Evolutionary conservation across 1,140 invertebrate species (phyloP).

Genomic region (Sarcophaga bullata): DNA sequence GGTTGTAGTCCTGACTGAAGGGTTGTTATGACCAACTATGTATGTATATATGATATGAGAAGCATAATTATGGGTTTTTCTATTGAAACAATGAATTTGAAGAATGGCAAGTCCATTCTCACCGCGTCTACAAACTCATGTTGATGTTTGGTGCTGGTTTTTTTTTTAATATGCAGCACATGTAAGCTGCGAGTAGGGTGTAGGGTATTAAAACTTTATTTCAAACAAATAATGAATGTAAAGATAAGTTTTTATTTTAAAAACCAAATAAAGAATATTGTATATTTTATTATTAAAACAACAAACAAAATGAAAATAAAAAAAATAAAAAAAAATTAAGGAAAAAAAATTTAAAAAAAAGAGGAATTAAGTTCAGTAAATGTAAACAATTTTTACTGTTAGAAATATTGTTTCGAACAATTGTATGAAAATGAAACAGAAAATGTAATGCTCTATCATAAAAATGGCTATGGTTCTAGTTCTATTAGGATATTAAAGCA

Average conservation of each 20-base stretch:
- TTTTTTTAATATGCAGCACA: too few species aligned
- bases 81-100: too few species aligned
- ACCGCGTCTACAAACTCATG: too few species aligned
- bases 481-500: conserved; percentile 21
- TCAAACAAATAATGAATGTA: background rate
- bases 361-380: background rate
- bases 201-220: background rate
- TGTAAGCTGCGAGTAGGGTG: too few species aligned
- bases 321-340: too few species aligned
- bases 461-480: conserved; percentile 23
- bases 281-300: background rate
- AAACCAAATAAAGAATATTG: background rate
- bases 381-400: background rate
- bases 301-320: background rate
- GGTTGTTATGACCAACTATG: too few species aligned
- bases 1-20: too few species aligned
- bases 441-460: conserved; percentile 1
- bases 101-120: too few species aligned
- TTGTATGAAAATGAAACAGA: background rate
- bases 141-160: too few species aligned
- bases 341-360: too few species aligned
- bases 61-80: too few species aligned
- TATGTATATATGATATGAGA: too few species aligned
- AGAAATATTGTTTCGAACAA: background rate
- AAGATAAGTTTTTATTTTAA: background rate